Percentiles rank a stretch among this genome's conserved stretches.
Conservation (phyloP, 2,797 vertebrate species). For the Adrianichthys oophorus region DNA sequence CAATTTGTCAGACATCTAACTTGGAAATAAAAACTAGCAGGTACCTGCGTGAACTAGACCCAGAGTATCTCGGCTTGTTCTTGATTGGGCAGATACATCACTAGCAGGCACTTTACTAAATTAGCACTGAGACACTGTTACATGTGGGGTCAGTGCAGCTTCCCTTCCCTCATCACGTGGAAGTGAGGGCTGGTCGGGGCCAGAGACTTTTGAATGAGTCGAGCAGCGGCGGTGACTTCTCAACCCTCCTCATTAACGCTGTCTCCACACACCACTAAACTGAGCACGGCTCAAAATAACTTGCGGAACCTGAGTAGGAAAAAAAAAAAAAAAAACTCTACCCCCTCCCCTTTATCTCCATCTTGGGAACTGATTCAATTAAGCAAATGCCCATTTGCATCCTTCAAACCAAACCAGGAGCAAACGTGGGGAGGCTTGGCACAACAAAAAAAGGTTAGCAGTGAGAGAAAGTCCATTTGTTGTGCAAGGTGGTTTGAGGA, state of each 20-base stretch:
- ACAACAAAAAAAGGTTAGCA: conserved; percentile 73
- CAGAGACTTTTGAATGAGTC: conserved; percentile 47
- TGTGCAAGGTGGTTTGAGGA: conserved; percentile 67
- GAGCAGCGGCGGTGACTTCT: conserved; percentile 36
- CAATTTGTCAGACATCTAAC: conserved; percentile 20
- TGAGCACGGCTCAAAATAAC: conserved; percentile 84
- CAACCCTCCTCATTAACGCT: conserved; percentile 81
- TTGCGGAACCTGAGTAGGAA: conserved; percentile 53
- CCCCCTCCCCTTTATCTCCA: conserved; percentile 87
- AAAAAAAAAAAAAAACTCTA: conserved; percentile 17
- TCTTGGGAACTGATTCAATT: conserved; percentile 97
- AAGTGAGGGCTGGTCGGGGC: conserved; percentile 34
- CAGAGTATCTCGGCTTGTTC: conserved; percentile 10
- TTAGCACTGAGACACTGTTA: conserved; percentile 39
- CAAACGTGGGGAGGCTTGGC: conserved; percentile 75
- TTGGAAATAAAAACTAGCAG: conserved; percentile 25
- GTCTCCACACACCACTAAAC: conserved; percentile 82
- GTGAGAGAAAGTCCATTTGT: conserved; percentile 63
- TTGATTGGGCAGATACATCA: conserved; percentile 57
- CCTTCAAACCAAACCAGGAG: conserved; percentile 80
- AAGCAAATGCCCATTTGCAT: conserved; percentile 95
- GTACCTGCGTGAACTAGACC: conserved; percentile 29
- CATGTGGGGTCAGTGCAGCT: conserved; percentile 33
- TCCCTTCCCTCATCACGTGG: conserved; percentile 40
- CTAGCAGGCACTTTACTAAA: conserved; percentile 56